A percentile compares a stretch with the other conserved stretches of the same genome.
Conservation (phyloP, 2,113 vertebrate genomes). For the Etia nguti region DNA sequence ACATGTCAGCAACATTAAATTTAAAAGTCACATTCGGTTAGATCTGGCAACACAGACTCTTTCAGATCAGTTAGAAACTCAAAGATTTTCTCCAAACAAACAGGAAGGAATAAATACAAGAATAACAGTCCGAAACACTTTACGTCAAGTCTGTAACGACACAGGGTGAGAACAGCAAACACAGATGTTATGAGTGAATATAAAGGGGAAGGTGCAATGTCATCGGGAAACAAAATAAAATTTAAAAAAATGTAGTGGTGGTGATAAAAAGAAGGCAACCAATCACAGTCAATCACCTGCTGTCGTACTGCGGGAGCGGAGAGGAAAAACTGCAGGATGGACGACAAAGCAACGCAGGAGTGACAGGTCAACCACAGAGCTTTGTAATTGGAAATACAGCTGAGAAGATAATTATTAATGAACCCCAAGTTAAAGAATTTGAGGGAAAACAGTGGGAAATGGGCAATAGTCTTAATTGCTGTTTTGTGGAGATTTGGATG, state of each 20-base stretch:
- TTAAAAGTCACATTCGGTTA: not conserved
- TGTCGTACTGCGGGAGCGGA: slow-evolving; percentile 96
- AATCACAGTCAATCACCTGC: slow-evolving; percentile 87
- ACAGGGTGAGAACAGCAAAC: slow-evolving; percentile 30
- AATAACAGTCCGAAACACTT: not conserved
- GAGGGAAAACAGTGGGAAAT: not conserved
- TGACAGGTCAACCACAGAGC: slow-evolving; percentile 74
- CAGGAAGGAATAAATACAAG: not conserved
- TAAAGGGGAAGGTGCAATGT: slow-evolving; percentile 18
- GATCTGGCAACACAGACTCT: not conserved
- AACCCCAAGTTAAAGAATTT: not conserved
- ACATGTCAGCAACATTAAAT: not conserved
- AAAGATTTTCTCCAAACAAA: not conserved
- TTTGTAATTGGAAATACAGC: slow-evolving; percentile 2
- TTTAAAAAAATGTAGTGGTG: not conserved
- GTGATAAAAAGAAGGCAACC: slow-evolving; percentile 23
- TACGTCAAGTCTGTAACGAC: not conserved
- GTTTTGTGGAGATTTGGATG: fast-evolving
- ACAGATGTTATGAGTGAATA: slow-evolving; percentile 47
- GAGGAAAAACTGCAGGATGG: slow-evolving; percentile 94
- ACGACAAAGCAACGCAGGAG: slow-evolving; percentile 73
- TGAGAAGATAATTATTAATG: not conserved
- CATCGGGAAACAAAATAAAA: slow-evolving; percentile 9
- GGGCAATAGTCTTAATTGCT: not conserved
- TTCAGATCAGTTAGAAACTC: not conserved